These are phyloP conservation scores for Peromyscus nudipes DNA, from an alignment of 2,797 vertebrate genomes.

Conservation along the genomic window DNA sequence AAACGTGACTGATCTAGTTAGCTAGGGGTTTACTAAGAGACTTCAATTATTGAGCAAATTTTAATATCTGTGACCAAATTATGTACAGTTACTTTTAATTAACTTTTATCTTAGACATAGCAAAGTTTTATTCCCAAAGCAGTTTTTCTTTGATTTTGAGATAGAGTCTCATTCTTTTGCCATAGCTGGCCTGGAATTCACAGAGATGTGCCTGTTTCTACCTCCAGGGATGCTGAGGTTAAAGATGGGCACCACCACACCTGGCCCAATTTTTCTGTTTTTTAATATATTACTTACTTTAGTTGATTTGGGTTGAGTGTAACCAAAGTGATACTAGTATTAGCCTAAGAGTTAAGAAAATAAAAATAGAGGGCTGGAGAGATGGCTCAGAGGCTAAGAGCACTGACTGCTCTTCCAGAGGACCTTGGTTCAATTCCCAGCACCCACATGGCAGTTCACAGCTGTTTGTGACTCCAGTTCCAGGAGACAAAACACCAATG, in stretches of 20 bases:
- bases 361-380: too few relatives aligned
- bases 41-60: constrained; percentile 19
- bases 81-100: background rate
- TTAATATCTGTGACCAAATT: background rate
- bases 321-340: background rate
- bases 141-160: background rate
- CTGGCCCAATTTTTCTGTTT: background rate
- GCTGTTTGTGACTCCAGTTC: too few relatives aligned
- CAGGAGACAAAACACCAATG: too few relatives aligned
- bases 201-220: background rate
- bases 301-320: background rate
- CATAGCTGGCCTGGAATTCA: background rate
- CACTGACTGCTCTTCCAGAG: too few relatives aligned
- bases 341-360: background rate
- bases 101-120: background rate
- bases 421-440: too few relatives aligned
- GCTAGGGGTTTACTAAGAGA: background rate
- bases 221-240: too few relatives aligned
- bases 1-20: background rate
- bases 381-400: too few relatives aligned
- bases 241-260: too few relatives aligned
- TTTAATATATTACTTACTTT: background rate
- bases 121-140: background rate
- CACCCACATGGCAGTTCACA: too few relatives aligned
- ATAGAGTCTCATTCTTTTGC: background rate